Evolutionary conservation across 2,113 vertebrate genomes (phyloP).

Genomic region (Catharus minimus): DNA sequence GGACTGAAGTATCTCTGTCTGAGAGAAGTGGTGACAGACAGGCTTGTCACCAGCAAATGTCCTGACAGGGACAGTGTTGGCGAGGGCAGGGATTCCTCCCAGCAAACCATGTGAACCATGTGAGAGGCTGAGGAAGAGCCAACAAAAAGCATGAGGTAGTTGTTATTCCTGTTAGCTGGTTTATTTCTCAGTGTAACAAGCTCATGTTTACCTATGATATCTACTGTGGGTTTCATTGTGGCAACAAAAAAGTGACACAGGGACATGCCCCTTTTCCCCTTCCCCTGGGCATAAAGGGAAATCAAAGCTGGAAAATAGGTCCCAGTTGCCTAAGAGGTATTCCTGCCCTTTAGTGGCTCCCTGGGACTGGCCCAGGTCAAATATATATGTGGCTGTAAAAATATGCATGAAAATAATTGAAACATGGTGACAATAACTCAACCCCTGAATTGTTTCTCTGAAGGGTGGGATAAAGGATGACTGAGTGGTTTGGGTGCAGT

Average conservation of each 20-base stretch:
- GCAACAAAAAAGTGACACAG: not conserved
- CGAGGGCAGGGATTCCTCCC: not conserved
- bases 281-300: not conserved
- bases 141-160: not conserved
- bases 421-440: not conserved
- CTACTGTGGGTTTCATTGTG: not conserved
- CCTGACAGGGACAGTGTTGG: not conserved
- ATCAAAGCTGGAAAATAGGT: not conserved
- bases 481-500: not conserved
- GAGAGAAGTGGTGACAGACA: not conserved
- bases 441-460: fast-evolving
- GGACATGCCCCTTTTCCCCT: not conserved
- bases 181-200: not conserved
- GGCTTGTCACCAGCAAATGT: not conserved
- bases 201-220: not conserved
- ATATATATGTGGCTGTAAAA: fast-evolving
- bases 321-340: not conserved
- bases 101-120: not conserved
- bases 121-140: not conserved
- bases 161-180: not conserved
- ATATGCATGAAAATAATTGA: not conserved
- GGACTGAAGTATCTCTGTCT: not conserved
- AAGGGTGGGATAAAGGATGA: not conserved
- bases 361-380: not conserved
- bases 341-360: not conserved